A percentile compares a stretch with the other conserved stretches of the same genome.
phyloP scores from a whole-genome alignment of 2,797 vertebrate species.

The Sebastes vulpes region DNA sequence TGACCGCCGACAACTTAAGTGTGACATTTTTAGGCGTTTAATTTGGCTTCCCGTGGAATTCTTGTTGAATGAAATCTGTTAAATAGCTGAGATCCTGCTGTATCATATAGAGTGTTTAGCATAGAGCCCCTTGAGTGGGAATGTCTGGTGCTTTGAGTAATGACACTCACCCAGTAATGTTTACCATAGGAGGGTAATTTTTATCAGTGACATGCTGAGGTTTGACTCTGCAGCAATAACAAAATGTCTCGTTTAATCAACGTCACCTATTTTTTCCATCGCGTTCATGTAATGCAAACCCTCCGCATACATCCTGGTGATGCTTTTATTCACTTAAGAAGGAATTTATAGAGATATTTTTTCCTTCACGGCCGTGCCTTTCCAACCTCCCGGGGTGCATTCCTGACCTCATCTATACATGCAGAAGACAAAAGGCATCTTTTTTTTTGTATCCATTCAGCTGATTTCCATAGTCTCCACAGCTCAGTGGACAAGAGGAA shows the following conservation, averaged over 20 bases:
- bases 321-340: background rate
- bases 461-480: conserved; percentile 54
- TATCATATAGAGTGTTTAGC: background rate
- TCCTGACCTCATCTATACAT: conserved; percentile 22
- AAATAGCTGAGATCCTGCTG: background rate
- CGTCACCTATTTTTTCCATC: background rate
- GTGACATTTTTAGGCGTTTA: background rate
- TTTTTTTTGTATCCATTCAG: conserved; percentile 35
- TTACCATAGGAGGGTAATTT: conserved; percentile 16
- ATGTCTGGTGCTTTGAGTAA: conserved; percentile 13
- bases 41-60: background rate
- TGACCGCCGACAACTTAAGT: background rate
- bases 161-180: conserved; percentile 3
- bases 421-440: conserved; percentile 43
- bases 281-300: background rate
- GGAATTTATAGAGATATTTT: background rate
- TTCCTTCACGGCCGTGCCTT: background rate
- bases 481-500: conserved; percentile 50
- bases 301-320: background rate
- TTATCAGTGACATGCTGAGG: conserved; percentile 30
- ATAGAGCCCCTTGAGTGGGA: background rate
- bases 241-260: conserved; percentile 12
- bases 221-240: conserved; percentile 17
- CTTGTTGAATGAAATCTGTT: background rate
- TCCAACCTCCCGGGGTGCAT: background rate